These are phyloP conservation scores for Cariama cristata DNA, from an alignment of 2,113 vertebrate genomes.

Conservation along the genomic window DNA sequence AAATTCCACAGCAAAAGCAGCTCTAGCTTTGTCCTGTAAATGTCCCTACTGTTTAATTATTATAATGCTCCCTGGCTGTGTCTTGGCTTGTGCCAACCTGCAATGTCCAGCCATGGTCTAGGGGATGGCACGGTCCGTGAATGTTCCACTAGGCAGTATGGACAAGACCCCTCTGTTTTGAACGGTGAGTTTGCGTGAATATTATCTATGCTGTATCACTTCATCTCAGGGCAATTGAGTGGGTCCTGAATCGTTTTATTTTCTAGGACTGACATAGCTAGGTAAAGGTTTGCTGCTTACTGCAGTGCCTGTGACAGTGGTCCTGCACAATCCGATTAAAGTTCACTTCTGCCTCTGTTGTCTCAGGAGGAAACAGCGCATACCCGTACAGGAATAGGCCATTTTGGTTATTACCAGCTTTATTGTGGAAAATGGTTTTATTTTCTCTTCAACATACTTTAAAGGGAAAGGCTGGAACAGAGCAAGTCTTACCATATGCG, in stretches of 20 bases:
- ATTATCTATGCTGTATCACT: neutral
- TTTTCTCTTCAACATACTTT: neutral
- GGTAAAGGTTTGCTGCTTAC: neutral
- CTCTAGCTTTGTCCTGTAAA: neutral
- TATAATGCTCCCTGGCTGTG: neutral
- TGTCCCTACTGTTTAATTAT: neutral
- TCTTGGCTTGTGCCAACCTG: neutral
- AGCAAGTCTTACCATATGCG: neutral
- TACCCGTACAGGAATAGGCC: neutral
- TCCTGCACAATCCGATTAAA: neutral
- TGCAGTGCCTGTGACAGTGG: neutral
- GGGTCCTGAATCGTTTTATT: neutral
- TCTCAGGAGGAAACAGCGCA: neutral
- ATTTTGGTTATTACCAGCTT: neutral
- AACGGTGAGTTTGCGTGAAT: neutral
- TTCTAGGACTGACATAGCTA: neutral
- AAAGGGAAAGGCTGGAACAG: neutral
- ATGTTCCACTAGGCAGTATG: neutral
- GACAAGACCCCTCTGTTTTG: neutral
- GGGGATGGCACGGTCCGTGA: neutral
- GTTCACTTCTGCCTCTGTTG: neutral
- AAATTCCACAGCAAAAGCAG: neutral
- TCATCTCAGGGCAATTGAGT: neutral
- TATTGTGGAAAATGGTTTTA: neutral
- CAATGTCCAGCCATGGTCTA: neutral